Evolutionary conservation across 2,113 vertebrate genomes (phyloP), one percentile per base, ranked within the genome.

Genomic region (Chascanopsetta lugubris): DNA sequence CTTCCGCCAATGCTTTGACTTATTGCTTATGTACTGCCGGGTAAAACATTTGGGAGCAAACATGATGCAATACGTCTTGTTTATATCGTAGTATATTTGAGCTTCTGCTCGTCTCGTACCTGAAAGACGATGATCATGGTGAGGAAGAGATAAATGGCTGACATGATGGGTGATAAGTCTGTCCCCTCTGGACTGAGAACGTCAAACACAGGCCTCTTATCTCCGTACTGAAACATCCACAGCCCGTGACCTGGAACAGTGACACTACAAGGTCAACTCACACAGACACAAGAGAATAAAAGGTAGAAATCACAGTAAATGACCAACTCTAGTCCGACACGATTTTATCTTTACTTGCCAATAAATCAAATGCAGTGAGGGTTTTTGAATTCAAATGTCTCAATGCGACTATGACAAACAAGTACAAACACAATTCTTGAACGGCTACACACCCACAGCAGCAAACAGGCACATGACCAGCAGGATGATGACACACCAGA

Each of bases 401-500:
- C 3, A 21, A 27, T 0, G 25, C 7, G 34, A 49, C 3, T 3
- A 24, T 6, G 32, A 38, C 5, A 4, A 2, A 5, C 17, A 43
- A 21, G 10, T 4, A 34, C 48, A 49, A 48, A n/a, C 8, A 15
- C 12, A 49, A 54, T 21, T 65, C 9, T 21, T 24, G 4, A 21
- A 55, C 2, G 9, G 63, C 8, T 69, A 92, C 95, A 86, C 92
- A 99, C 97, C 96, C 0, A 98, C 83, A 5, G 97, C 95, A 11
- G 95, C 90, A 83, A 97, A 94, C 51, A 98, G 92, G 78, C 96
- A 97, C 94, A 99, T 96, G 77, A 93, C 87, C 42, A 97, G 53
- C 82, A 99, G 96, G 88, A 99, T 97, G 79, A 99, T 87, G 84
- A 98, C 95, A 82, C 97, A 98, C 96, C 97, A 98, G 88, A 97